Percentiles rank a stretch among this genome's conserved stretches.
Conservation (phyloP, 1,140 invertebrate species). For the Drosophila paulistorum region DNA sequence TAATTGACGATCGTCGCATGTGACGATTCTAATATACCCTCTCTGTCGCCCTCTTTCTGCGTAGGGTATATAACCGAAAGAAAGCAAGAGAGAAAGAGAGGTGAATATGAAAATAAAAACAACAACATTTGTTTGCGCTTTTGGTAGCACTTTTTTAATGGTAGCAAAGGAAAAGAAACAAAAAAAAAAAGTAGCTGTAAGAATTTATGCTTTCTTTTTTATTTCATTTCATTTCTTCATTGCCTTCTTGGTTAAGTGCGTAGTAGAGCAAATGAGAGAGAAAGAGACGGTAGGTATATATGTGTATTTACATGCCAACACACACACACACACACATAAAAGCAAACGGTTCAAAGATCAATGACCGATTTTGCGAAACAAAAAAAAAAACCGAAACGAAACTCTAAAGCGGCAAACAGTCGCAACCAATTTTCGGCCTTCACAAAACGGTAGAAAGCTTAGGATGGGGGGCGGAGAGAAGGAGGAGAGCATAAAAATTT, state of each 20-base stretch:
- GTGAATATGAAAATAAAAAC: constrained; percentile 4
- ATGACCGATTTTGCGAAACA: constrained; percentile 71
- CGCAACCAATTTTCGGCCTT: constrained; percentile 10
- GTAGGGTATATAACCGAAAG: background rate
- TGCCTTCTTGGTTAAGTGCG: constrained; percentile 37
- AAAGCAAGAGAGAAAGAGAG: constrained; percentile 17
- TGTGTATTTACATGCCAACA: constrained; percentile 48
- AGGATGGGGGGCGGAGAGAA: too few relatives aligned
- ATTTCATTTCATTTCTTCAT: constrained; percentile 4
- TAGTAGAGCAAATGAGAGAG: constrained; percentile 29
- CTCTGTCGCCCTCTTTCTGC: background rate
- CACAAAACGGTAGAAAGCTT: background rate
- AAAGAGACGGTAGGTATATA: constrained; percentile 11
- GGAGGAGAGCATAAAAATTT: background rate
- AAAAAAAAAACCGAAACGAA: constrained; percentile 45
- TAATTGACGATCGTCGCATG: background rate
- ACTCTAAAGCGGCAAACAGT: constrained; percentile 17
- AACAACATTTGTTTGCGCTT: constrained; percentile 45
- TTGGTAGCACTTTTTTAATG: constrained; percentile 62
- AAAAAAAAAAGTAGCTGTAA: constrained; percentile 29
- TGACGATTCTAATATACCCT: background rate
- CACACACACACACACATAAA: background rate
- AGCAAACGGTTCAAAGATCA: constrained; percentile 70
- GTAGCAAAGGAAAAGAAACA: constrained; percentile 34
- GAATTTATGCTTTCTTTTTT: constrained; percentile 48